phyloP scores from a whole-genome alignment of 1,140 invertebrate genomes.

The Meloidogyne hapla region DNA sequence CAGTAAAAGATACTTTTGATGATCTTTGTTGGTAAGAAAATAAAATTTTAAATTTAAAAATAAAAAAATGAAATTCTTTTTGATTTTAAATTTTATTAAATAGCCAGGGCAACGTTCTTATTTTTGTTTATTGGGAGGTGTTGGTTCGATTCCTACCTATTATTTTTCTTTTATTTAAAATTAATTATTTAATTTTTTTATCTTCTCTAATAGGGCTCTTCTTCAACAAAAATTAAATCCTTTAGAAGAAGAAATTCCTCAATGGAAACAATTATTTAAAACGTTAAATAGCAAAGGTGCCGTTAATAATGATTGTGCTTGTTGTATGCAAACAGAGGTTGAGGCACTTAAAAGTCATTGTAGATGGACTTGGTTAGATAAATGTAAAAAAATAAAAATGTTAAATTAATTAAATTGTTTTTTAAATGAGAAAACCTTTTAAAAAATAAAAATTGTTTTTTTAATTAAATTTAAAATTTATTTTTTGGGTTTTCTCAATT shows the following conservation, averaged over 20 bases:
- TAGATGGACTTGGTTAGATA: constrained; percentile 40
- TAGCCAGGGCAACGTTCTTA: background rate
- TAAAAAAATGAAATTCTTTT: no score
- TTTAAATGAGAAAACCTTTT: no score
- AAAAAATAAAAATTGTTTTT: background rate
- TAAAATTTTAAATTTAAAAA: background rate
- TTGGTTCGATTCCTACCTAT: background rate
- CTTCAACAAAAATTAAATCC: constrained; percentile 20
- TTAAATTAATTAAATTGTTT: constrained; percentile 8
- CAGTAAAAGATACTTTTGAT: constrained; percentile 24
- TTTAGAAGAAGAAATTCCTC: background rate
- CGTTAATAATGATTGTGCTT: constrained; percentile 30
- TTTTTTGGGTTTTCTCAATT: background rate
- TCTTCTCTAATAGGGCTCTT: constrained; percentile 19
- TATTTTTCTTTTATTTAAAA: background rate
- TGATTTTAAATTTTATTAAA: no score
- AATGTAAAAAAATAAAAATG: constrained; percentile 23
- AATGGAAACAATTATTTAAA: constrained; percentile 19
- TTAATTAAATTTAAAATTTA: background rate
- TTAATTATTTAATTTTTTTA: no score
- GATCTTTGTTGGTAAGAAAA: constrained; percentile 30
- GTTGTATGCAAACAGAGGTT: constrained; percentile 26
- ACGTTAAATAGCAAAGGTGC: background rate
- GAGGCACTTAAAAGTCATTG: constrained; percentile 25
- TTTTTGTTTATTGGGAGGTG: background rate